A percentile compares a stretch with the other conserved stretches of the same genome.
phyloP scores from a whole-genome alignment of 64 coral and sea anemone genomes.

The Hydrozoanthus tunicans region DNA sequence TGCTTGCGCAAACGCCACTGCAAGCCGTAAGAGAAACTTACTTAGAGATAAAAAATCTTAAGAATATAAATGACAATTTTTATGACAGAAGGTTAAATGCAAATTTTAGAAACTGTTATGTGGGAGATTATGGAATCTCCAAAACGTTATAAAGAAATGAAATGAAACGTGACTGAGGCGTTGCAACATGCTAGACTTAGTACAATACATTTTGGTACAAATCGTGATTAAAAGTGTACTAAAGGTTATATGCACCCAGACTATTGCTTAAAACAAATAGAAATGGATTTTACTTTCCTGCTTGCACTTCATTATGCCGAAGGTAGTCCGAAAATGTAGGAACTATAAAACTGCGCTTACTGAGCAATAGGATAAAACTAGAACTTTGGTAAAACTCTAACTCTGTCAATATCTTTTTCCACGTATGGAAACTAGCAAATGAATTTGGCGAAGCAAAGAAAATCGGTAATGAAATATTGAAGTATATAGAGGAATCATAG shows the following conservation, averaged over 20 bases:
- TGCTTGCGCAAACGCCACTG: background rate
- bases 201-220: slow-evolving; percentile 2
- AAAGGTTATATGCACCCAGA: background rate
- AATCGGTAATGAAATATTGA: background rate
- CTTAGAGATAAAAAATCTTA: background rate
- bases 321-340: background rate
- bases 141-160: background rate
- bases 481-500: no score
- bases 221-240: background rate
- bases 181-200: background rate
- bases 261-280: background rate
- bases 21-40: background rate
- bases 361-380: background rate
- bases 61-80: background rate
- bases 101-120: background rate
- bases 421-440: background rate
- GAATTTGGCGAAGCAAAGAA: background rate
- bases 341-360: background rate
- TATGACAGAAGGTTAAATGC: background rate
- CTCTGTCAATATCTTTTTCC: background rate
- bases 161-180: background rate
- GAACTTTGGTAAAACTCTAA: background rate
- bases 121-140: background rate
- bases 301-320: background rate
- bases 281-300: background rate